Base-by-base conservation (phyloP, 2,888 invertebrate species). In the Cheilosia variabilis region DNA sequence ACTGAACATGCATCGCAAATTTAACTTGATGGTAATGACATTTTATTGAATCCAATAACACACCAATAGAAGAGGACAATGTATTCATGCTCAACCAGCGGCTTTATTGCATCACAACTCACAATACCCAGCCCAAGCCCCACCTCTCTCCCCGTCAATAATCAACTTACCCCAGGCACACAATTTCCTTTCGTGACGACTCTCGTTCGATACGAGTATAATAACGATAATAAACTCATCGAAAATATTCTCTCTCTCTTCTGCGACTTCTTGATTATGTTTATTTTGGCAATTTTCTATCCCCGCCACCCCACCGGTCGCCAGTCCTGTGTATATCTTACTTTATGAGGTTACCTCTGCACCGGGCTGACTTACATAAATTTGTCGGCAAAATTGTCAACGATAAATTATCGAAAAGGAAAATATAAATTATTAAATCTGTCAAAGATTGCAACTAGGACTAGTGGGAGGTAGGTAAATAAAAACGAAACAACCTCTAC, bases 151-250 rank as follows among this genome's bases (percentile, higher is more conserved):
- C 27, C 2, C 6, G 15, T 1, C 0, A 6, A 27, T 7, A 34
- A 27, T 7, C 17, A 15, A 27, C 13, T 31, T 17, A 22, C 69
- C 50, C 9, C 50, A 41, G 24, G 50, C 50, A 41, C 7, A 50
- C 41, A 31, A 62, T 52, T 78, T 50, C 47, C 58, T 76, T 77
- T 77, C 86, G 86, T 86, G 86, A 81, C 66, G 76, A 77, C 72
- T 81, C 76, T 66, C 71, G 72, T 81, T 66, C 76, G 77, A 81
- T 72, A 27, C 6, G 7, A 27, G 27, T 27, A 77, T 86, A 81
- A 86, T 81, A 81, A 86, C 86, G 81, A 86, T 86, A 86, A 86
- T 86, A 86, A 86, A 86, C 86, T 86, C 86, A 86, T 86, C 86
- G 86, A 86, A 86, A 68, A 81, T 81, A 81, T 69, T 72, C 77